phyloP scores from a whole-genome alignment of 2,888 invertebrate genomes.

The Thelaira solivaga region DNA sequence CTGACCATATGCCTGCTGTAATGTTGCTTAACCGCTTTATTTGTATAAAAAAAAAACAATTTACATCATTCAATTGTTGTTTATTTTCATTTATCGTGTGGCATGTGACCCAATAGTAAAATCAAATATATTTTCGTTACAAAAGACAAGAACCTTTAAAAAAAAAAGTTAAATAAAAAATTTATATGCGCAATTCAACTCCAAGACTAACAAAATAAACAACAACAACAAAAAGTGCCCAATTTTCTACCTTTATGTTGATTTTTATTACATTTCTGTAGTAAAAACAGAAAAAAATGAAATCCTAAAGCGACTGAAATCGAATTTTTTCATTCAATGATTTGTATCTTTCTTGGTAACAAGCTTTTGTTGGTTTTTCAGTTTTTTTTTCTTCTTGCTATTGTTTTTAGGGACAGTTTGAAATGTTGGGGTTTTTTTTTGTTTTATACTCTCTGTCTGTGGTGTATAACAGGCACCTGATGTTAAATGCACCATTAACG shows the following conservation, averaged over 20 bases:
- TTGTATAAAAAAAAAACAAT: slow-evolving; percentile 35
- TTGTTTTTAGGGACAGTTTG: slow-evolving; percentile 40
- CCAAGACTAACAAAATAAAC: neutral
- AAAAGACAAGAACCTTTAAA: slow-evolving; percentile 8
- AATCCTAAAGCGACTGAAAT: neutral
- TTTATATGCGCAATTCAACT: slow-evolving; percentile 18
- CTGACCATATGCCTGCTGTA: neutral
- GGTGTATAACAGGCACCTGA: slow-evolving; percentile 61
- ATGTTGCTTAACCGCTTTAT: neutral
- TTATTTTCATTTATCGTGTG: slow-evolving; percentile 49
- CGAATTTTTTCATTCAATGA: neutral
- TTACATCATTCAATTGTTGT: slow-evolving; percentile 50
- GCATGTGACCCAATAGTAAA: slow-evolving; percentile 40
- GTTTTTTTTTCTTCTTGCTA: neutral
- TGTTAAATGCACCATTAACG: slow-evolving; percentile 65
- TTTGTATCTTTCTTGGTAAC: slow-evolving; percentile 16
- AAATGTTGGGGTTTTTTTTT: neutral
- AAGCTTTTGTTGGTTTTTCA: slow-evolving; percentile 28
- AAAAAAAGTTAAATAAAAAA: neutral
- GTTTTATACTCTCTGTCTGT: slow-evolving; percentile 17
- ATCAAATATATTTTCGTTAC: too few relatives aligned
- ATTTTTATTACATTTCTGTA: slow-evolving; percentile 35
- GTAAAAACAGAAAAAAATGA: slow-evolving; percentile 1
- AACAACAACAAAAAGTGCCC: neutral
- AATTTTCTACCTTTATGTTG: slow-evolving; percentile 19